These are phyloP conservation scores for Samia ricini DNA, from an alignment of 1,140 invertebrate species.

Conservation along the genomic window DNA sequence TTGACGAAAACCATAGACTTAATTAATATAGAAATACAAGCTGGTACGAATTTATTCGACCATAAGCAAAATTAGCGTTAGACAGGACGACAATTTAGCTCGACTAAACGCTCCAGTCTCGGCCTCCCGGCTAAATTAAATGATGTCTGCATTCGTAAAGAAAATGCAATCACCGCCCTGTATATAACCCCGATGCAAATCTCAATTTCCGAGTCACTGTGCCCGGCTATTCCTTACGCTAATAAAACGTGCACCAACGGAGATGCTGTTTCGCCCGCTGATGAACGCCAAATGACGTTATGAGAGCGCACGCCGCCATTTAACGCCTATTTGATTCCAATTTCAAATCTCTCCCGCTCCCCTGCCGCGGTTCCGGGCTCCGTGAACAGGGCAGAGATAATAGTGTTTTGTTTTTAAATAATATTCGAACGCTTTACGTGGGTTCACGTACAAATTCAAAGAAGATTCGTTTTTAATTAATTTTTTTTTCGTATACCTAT, in stretches of 20 bases:
- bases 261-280: slow-evolving; percentile 72
- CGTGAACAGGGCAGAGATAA: slow-evolving; percentile 61
- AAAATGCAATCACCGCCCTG: slow-evolving; percentile 73
- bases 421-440: background rate
- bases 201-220: slow-evolving; percentile 70
- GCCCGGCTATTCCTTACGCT: slow-evolving; percentile 75
- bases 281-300: slow-evolving; percentile 76
- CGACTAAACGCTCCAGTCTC: slow-evolving; percentile 44
- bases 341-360: slow-evolving; percentile 72
- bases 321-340: slow-evolving; percentile 78
- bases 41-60: slow-evolving; percentile 5
- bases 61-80: slow-evolving; percentile 18
- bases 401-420: slow-evolving; percentile 54
- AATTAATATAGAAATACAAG: background rate
- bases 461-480: slow-evolving; percentile 37
- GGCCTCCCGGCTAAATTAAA: slow-evolving; percentile 63
- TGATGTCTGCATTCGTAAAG: slow-evolving; percentile 69
- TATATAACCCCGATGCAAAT: slow-evolving; percentile 68
- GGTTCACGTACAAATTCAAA: background rate
- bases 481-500: slow-evolving; percentile 23
- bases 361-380: slow-evolving; percentile 60
- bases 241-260: slow-evolving; percentile 74
- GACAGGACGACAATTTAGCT: slow-evolving; percentile 44
- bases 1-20: background rate
- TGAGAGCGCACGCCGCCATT: slow-evolving; percentile 75